Evolutionary conservation across 2,888 invertebrate species (phyloP).

Genomic region (Callyntrura guangdongensis): DNA sequence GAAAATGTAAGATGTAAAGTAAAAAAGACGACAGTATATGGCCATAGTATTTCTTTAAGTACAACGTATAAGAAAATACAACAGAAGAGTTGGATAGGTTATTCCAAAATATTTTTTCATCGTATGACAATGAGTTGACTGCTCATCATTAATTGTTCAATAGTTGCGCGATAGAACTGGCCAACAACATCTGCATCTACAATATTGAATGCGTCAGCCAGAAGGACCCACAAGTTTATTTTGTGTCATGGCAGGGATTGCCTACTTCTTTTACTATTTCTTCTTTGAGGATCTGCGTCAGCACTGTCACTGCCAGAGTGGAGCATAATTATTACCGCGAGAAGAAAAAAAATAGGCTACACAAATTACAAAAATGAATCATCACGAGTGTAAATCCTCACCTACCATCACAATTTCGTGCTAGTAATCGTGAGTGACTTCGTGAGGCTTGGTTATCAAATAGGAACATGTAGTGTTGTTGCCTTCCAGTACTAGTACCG

Average conservation of each 20-base stretch:
- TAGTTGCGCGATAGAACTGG: too few species aligned
- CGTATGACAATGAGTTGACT: too few species aligned
- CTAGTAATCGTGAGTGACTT: too few species aligned
- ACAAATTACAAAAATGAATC: neutral
- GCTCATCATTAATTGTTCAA: constrained; percentile 24
- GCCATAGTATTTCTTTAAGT: too few species aligned
- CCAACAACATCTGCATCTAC: too few species aligned
- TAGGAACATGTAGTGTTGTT: too few species aligned
- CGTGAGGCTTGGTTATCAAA: too few species aligned
- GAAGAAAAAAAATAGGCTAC: constrained; percentile 45
- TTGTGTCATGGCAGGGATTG: constrained; percentile 56
- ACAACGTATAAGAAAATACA: too few species aligned
- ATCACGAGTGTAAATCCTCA: neutral
- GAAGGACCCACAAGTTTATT: constrained; percentile 20
- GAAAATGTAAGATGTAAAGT: too few species aligned
- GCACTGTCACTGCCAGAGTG: constrained; percentile 10
- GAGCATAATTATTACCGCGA: neutral
- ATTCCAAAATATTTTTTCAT: neutral
- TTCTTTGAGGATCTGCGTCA: neutral
- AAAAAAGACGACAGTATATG: too few species aligned
- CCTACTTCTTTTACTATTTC: constrained; percentile 43
- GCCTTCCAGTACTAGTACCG: too few species aligned
- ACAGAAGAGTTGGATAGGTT: constrained; percentile 11
- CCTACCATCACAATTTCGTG: too few species aligned
- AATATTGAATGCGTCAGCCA: constrained; percentile 8